Evolutionary conservation across 1,140 invertebrate species (phyloP).

Genomic region (Asobara japonica): DNA sequence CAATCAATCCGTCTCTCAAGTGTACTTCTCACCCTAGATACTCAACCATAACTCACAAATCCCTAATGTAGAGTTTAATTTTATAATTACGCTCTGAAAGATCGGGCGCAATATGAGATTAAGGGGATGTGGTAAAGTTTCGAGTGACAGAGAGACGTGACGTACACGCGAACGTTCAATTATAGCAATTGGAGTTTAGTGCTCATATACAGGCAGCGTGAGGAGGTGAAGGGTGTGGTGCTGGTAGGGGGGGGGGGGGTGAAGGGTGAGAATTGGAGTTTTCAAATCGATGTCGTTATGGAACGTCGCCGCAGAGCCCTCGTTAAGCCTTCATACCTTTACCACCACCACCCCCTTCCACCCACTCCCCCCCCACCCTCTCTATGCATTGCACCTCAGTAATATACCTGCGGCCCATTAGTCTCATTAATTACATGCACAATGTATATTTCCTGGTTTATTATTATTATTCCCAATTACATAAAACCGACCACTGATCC

Average conservation of each 20-base stretch:
- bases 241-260: neutral
- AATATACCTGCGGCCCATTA: conserved; percentile 39
- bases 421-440: conserved; percentile 57
- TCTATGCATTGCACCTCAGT: neutral
- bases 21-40: no score
- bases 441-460: conserved; percentile 51
- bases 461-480: conserved; percentile 19
- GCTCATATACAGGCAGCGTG: neutral
- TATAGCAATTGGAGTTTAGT: neutral
- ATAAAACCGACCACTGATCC: conserved; percentile 13
- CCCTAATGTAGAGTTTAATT: conserved; percentile 1
- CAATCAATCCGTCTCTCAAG: no score
- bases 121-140: conserved; percentile 4
- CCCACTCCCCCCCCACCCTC: neutral
- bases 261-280: conserved; percentile 20
- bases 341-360: neutral
- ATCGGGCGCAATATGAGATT: neutral
- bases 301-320: conserved; percentile 14
- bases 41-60: no score
- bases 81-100: neutral
- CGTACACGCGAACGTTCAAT: conserved; percentile 13
- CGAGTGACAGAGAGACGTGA: conserved; percentile 11
- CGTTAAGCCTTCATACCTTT: conserved; percentile 9
- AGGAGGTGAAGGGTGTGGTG: neutral
- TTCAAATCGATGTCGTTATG: conserved; percentile 11